Conservation (phyloP, 2,888 invertebrate genomes). For the Diogma glabrata region DNA sequence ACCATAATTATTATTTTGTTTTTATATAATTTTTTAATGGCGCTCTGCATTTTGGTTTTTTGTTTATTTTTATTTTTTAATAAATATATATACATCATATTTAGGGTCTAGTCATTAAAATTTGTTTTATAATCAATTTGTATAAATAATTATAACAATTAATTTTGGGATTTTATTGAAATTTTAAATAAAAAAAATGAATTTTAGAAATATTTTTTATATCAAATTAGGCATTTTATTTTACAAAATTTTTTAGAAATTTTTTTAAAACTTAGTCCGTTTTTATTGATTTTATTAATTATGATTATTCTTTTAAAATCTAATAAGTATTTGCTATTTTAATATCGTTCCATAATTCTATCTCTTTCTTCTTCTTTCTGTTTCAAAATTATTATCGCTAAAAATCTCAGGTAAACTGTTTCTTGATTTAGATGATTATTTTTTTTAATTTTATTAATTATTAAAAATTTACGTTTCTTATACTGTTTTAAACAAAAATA, state of each 20-base stretch:
- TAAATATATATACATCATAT: background rate
- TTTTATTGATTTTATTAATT: background rate
- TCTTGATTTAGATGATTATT: no score
- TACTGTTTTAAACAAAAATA: no score
- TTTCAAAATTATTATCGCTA: no score
- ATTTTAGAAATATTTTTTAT: conserved; percentile 5
- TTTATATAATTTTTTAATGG: conserved; percentile 2
- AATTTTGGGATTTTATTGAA: background rate
- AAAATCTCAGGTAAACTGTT: no score
- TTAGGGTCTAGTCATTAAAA: no score
- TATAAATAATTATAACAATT: no score
- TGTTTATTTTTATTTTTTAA: conserved; percentile 2
- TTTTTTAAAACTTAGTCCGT: background rate
- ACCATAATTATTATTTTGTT: conserved; percentile 1
- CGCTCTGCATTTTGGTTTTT: conserved; percentile 8
- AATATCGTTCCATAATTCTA: background rate
- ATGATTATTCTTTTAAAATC: no score
- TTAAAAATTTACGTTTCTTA: no score
- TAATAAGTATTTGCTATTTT: no score
- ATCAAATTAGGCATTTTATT: background rate
- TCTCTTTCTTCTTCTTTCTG: background rate
- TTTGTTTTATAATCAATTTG: no score
- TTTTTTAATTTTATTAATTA: no score
- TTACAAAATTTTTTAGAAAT: background rate
- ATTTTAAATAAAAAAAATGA: background rate